Percentiles rank a stretch among this genome's conserved stretches.
Conservation (phyloP, 2,113 vertebrate genomes). For the Astur gentilis region DNA sequence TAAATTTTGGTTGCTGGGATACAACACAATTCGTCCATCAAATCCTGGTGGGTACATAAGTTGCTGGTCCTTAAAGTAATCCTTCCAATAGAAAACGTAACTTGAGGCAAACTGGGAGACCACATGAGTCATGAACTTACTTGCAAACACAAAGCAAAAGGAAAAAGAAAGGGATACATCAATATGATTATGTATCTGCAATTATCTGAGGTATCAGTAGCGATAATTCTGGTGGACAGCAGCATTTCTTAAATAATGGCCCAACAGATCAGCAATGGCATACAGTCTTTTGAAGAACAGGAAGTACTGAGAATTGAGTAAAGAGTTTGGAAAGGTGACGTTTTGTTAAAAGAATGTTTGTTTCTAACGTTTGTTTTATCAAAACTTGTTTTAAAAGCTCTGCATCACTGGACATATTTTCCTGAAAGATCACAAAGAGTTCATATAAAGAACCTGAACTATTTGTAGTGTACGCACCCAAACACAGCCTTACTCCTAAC, state of each 20-base stretch:
- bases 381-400: background rate
- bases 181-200: background rate
- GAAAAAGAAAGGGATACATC: background rate
- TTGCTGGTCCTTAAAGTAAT: constrained; percentile 89
- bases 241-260: background rate
- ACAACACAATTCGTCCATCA: constrained; percentile 92
- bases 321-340: background rate
- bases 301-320: background rate
- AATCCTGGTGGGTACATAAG: constrained; percentile 92
- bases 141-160: constrained; percentile 65
- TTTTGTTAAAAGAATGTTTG: background rate
- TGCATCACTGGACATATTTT: background rate
- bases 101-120: constrained; percentile 96
- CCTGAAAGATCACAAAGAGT: background rate
- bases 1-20: constrained; percentile 90
- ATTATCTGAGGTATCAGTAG: background rate
- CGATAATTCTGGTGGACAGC: background rate
- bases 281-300: background rate
- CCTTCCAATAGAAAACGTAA: constrained; percentile 95
- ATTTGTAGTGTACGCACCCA: background rate
- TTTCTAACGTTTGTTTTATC: background rate
- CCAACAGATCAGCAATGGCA: background rate
- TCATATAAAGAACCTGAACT: background rate
- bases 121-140: constrained; percentile 97
- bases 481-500: background rate